Evolutionary conservation across 92 coral and sea anemone species (phyloP).

Genomic region (Epizoanthus illoricatus): DNA sequence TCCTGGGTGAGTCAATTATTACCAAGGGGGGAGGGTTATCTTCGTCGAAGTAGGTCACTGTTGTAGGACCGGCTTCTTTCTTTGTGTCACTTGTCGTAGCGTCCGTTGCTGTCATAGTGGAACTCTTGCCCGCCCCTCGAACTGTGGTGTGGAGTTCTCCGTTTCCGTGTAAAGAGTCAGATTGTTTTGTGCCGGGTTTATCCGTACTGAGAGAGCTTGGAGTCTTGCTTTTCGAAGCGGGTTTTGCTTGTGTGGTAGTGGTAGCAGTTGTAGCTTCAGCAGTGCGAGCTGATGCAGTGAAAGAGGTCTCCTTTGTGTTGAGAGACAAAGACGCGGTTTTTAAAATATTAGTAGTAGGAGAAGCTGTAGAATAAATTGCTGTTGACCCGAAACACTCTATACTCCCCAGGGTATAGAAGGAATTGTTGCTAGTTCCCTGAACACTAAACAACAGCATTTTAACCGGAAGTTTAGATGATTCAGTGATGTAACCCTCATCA

Average conservation of each 20-base stretch:
- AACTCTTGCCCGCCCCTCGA: not conserved
- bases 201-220: not conserved
- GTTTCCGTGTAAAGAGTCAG: not conserved
- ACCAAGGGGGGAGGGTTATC: slow-evolving; percentile 57
- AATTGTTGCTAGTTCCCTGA: slow-evolving; percentile 53
- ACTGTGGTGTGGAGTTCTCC: slow-evolving; percentile 1
- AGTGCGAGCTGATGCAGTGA: not conserved
- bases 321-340: slow-evolving; percentile 31
- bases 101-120: slow-evolving; percentile 6
- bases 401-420: slow-evolving; percentile 65
- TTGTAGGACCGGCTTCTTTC: slow-evolving; percentile 20
- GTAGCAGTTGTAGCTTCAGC: slow-evolving; percentile 9
- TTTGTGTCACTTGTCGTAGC: not conserved
- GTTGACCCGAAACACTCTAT: slow-evolving; percentile 81
- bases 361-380: slow-evolving; percentile 26
- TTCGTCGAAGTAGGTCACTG: slow-evolving; percentile 39
- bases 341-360: slow-evolving; percentile 10
- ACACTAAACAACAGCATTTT: slow-evolving; percentile 68
- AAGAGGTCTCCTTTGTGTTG: not conserved
- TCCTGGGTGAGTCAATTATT: slow-evolving; percentile 71
- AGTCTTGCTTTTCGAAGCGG: not conserved
- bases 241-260: not conserved
- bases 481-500: slow-evolving; percentile 71
- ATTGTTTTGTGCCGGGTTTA: not conserved
- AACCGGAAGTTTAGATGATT: slow-evolving; percentile 65